Evolutionary conservation across 2,113 vertebrate genomes (phyloP).

Genomic region (Xiphophorus maculatus): DNA sequence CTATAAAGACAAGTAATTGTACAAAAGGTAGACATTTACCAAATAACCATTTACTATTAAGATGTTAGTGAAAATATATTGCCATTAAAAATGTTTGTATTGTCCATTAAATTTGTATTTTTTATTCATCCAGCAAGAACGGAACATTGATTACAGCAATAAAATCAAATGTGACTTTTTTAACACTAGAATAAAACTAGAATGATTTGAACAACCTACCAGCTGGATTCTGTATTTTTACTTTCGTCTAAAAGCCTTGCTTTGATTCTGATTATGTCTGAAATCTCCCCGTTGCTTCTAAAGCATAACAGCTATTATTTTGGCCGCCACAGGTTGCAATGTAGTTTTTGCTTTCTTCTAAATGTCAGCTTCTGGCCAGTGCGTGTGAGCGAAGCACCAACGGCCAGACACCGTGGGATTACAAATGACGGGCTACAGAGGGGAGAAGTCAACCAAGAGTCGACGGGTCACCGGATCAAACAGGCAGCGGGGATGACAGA

Average conservation of each 20-base stretch:
- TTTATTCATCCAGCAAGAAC: no score
- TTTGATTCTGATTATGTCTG: neutral
- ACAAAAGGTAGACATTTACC: no score
- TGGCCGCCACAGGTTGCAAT: slow-evolving; percentile 21
- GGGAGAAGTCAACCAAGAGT: slow-evolving; percentile 40
- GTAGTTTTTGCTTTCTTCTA: slow-evolving; percentile 24
- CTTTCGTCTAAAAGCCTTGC: neutral
- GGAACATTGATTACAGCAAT: no score
- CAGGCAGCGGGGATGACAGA: slow-evolving; percentile 55
- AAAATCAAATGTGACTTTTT: no score
- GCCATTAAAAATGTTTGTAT: no score
- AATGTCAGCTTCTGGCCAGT: slow-evolving; percentile 47
- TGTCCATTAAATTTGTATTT: no score
- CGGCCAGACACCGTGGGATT: slow-evolving; percentile 27
- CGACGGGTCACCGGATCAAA: slow-evolving; percentile 39
- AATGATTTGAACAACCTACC: slow-evolving; percentile 14
- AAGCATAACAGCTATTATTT: neutral
- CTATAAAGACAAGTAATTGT: neutral
- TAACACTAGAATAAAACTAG: no score
- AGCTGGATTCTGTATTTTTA: neutral
- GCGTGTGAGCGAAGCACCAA: slow-evolving; percentile 41
- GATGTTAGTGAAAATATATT: no score
- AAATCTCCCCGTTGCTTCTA: slow-evolving; percentile 8
- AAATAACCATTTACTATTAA: no score
- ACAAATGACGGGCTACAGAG: slow-evolving; percentile 50